Conservation (phyloP, 2,797 vertebrate genomes). For the Enteromius argenteus region DNA sequence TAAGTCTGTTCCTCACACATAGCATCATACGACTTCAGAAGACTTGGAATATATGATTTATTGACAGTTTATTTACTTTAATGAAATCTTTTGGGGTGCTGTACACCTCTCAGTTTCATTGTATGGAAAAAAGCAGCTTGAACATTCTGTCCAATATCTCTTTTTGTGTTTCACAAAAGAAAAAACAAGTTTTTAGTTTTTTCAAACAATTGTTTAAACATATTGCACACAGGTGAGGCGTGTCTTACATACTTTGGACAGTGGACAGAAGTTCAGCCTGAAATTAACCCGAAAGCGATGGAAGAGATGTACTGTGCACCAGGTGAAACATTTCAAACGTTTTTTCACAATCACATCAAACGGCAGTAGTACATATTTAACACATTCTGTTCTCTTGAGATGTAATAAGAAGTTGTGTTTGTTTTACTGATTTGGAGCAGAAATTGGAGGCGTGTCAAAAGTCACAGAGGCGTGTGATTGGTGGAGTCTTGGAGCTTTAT, state of each 20-base stretch:
- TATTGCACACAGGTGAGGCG: slow-evolving; percentile 83
- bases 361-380: background rate
- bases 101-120: background rate
- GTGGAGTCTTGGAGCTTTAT: slow-evolving; percentile 95
- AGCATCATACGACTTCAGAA: background rate
- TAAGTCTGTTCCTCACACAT: background rate
- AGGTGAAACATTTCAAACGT: slow-evolving; percentile 77
- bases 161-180: background rate
- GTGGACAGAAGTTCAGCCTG: slow-evolving; percentile 96
- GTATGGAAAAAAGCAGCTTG: background rate
- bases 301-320: slow-evolving; percentile 95
- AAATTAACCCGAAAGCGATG: slow-evolving; percentile 81
- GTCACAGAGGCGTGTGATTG: slow-evolving; percentile 93
- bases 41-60: background rate
- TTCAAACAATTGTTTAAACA: background rate
- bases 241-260: slow-evolving; percentile 95
- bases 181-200: background rate
- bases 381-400: background rate
- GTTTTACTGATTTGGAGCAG: slow-evolving; percentile 72
- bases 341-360: background rate
- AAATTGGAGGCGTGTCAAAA: slow-evolving; percentile 89
- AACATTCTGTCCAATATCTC: background rate
- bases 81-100: background rate
- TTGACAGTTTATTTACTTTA: background rate
- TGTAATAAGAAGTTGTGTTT: background rate